These are phyloP conservation scores for Parochlus steinenii DNA, from an alignment of 2,888 invertebrate genomes.

Conservation along the genomic window DNA sequence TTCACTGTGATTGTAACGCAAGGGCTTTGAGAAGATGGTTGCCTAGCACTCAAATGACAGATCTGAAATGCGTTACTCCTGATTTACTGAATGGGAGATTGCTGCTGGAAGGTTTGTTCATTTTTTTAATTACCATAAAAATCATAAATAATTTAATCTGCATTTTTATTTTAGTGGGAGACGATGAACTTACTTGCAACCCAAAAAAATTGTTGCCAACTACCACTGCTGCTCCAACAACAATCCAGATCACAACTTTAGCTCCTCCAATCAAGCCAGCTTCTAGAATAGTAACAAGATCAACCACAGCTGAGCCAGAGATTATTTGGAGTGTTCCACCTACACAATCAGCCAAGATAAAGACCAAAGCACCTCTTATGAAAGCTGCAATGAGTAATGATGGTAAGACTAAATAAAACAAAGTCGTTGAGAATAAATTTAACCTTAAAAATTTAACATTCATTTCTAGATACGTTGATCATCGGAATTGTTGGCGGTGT, in stretches of 20 bases:
- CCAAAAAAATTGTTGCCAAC: conserved; percentile 38
- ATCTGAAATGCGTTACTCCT: conserved; percentile 49
- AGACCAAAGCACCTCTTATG: conserved; percentile 35
- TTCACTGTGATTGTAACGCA: conserved; percentile 72
- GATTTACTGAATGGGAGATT: conserved; percentile 49
- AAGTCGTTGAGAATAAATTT: too few relatives aligned
- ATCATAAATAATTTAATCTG: neutral
- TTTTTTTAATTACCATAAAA: neutral
- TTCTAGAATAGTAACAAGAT: conserved; percentile 37
- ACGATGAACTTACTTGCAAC: conserved; percentile 70
- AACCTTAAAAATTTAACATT: too few relatives aligned
- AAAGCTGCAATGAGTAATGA: conserved; percentile 61
- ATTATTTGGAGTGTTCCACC: conserved; percentile 83
- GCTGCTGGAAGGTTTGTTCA: conserved; percentile 37
- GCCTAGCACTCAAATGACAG: conserved; percentile 42
- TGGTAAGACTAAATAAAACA: too few relatives aligned
- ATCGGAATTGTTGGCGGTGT: conserved; percentile 90
- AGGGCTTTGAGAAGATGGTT: conserved; percentile 66
- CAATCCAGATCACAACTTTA: conserved; percentile 20
- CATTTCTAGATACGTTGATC: conserved; percentile 85
- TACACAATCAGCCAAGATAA: conserved; percentile 40
- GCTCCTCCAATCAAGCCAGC: conserved; percentile 22
- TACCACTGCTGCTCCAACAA: conserved; percentile 15
- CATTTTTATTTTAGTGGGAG: conserved; percentile 44
- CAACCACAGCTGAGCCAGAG: conserved; percentile 58